Evolutionary conservation across 1,140 invertebrate species (phyloP).

Genomic region (Caenorhabditis latens): DNA sequence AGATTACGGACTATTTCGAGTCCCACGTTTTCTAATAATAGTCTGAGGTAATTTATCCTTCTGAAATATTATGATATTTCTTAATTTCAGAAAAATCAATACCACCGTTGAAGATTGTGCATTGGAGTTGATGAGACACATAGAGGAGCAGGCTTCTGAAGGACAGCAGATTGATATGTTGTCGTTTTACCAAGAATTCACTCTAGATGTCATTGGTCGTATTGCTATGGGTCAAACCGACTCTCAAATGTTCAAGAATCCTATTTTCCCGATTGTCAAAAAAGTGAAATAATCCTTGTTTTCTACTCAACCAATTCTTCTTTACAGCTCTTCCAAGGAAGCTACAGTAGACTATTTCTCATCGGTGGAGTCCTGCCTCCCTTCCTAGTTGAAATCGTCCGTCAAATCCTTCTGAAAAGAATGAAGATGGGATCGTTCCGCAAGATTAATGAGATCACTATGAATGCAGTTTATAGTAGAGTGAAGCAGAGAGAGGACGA

Average conservation of each 20-base stretch:
- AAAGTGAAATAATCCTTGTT: neutral
- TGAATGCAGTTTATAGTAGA: neutral
- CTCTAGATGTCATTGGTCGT: conserved; percentile 58
- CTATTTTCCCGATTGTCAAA: neutral
- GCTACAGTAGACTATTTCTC: neutral
- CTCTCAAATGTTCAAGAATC: conserved; percentile 49
- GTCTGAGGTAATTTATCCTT: neutral
- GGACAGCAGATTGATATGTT: conserved; percentile 52
- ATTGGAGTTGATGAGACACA: conserved; percentile 33
- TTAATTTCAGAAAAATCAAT: neutral
- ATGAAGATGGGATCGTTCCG: neutral
- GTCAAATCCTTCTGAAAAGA: neutral
- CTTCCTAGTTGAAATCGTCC: neutral
- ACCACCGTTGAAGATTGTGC: conserved; percentile 41
- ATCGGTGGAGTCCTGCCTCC: conserved; percentile 1
- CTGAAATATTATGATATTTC: too few species aligned
- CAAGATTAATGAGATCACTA: neutral
- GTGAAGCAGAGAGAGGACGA: neutral
- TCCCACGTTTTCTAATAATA: conserved; percentile 50
- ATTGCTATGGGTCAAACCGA: conserved; percentile 60
- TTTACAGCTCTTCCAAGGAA: neutral
- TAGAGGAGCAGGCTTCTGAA: neutral
- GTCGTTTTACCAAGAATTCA: conserved; percentile 61
- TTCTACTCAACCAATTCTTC: neutral
- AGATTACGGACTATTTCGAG: conserved; percentile 51